Percentiles rank a stretch among this genome's conserved stretches.
Conservation (phyloP, 1,140 invertebrate genomes). For the Rhynchophorus ferrugineus region DNA sequence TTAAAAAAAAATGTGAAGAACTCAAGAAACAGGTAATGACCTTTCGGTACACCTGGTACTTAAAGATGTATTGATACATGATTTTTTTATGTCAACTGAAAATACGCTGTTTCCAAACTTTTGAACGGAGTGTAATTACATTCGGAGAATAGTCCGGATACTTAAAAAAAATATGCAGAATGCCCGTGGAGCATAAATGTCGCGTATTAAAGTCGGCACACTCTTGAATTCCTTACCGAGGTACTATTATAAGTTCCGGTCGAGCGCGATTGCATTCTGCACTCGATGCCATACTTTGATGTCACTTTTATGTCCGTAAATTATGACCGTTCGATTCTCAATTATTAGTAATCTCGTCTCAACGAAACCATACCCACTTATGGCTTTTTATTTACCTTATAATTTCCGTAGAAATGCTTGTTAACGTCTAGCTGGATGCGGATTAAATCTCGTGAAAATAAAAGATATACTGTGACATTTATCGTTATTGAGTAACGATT, state of each 20-base stretch:
- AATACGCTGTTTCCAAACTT: too few species aligned
- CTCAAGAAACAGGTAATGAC: too few species aligned
- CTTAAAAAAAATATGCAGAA: too few species aligned
- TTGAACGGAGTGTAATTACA: too few species aligned
- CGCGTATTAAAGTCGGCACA: conserved; percentile 8
- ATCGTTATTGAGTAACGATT: not conserved
- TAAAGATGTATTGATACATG: too few species aligned
- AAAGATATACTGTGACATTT: not conserved
- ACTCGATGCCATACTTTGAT: conserved; percentile 17
- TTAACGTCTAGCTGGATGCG: not conserved
- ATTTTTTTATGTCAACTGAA: too few species aligned
- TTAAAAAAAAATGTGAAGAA: too few species aligned
- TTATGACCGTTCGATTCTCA: conserved; percentile 17
- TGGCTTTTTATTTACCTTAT: conserved; percentile 8
- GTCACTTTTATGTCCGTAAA: conserved; percentile 19
- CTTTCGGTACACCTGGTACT: too few species aligned
- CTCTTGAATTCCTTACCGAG: conserved; percentile 11
- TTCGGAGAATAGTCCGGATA: too few species aligned
- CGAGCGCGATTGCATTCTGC: conserved; percentile 16
- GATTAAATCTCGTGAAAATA: not conserved
- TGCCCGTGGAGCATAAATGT: conserved; percentile 8
- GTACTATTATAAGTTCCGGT: conserved; percentile 17
- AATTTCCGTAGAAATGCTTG: conserved; percentile 4
- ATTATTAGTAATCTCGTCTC: conserved; percentile 13
- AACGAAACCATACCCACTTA: conserved; percentile 9